phyloP scores from a whole-genome alignment of 2,888 invertebrate species.

The Syrphus vitripennis region DNA sequence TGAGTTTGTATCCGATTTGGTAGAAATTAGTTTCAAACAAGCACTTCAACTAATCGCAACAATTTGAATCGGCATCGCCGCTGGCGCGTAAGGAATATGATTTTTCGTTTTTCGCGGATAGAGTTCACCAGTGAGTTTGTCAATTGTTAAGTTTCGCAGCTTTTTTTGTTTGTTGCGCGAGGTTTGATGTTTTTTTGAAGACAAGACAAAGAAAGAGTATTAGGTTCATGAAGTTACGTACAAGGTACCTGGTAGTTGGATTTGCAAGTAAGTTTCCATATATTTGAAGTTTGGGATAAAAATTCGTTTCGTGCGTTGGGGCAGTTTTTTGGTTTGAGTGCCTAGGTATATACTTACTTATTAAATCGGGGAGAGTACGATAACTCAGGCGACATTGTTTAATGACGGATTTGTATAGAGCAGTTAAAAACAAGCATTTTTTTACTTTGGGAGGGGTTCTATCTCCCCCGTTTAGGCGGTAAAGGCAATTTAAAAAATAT shows the following conservation, averaged over 20 bases:
- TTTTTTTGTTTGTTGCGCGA: neutral
- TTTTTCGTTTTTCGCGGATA: neutral
- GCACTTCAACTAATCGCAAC: neutral
- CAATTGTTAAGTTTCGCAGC: neutral
- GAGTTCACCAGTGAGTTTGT: constrained; percentile 43
- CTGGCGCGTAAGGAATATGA: constrained; percentile 11
- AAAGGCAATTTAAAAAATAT: too few species aligned
- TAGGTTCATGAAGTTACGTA: constrained; percentile 52
- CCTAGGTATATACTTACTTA: neutral
- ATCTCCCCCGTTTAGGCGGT: too few species aligned
- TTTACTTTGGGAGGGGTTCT: too few species aligned
- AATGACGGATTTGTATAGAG: too few species aligned
- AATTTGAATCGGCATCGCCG: constrained; percentile 34
- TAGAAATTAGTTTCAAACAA: neutral
- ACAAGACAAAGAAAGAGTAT: constrained; percentile 11
- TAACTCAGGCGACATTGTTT: too few species aligned
- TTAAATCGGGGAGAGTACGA: too few species aligned
- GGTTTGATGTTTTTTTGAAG: neutral
- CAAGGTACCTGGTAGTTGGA: constrained; percentile 56
- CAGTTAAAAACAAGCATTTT: too few species aligned
- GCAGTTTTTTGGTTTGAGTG: neutral
- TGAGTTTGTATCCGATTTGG: neutral
- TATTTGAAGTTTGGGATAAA: neutral
- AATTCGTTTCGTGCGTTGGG: neutral
- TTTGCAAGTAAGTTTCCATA: constrained; percentile 60